A percentile compares a stretch with the other conserved stretches of the same genome.
Evolutionary conservation across 1,140 invertebrate species (phyloP).

Genomic region (Bathynomus jamesi): DNA sequence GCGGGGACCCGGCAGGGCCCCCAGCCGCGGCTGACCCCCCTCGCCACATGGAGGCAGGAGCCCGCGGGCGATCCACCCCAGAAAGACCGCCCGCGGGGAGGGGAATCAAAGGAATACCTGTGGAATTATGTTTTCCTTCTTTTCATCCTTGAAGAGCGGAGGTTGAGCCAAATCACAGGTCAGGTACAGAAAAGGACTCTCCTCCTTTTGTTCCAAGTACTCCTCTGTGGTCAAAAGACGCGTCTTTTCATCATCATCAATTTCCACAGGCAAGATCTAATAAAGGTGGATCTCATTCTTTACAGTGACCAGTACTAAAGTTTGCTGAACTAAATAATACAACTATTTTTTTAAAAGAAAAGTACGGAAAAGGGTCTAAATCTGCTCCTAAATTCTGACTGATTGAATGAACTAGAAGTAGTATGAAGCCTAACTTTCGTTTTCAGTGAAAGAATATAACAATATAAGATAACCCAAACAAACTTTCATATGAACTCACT

Average conservation of each 20-base stretch:
- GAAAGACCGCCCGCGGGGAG: too few species aligned
- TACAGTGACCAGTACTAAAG: too few species aligned
- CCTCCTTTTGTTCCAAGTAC: conserved; percentile 75
- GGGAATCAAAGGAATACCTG: too few species aligned
- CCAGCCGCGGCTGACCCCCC: too few species aligned
- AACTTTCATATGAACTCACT: conserved; percentile 8
- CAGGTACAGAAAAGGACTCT: conserved; percentile 88
- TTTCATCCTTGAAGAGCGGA: conserved; percentile 93
- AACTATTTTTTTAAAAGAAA: conserved; percentile 6
- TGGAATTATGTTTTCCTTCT: conserved; percentile 96
- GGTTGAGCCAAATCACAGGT: conserved; percentile 94
- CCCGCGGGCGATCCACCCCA: too few species aligned
- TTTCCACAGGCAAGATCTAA: conserved; percentile 82
- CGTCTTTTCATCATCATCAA: conserved; percentile 79
- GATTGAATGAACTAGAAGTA: too few species aligned
- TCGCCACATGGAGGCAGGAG: too few species aligned
- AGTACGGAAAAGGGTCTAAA: neutral
- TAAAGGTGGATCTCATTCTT: too few species aligned
- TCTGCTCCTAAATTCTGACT: too few species aligned
- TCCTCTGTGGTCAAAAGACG: conserved; percentile 67
- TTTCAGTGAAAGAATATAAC: neutral
- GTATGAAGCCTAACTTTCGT: neutral
- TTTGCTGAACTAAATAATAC: conserved; percentile 10
- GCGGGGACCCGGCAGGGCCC: too few species aligned
- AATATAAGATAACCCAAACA: neutral